phyloP scores from a whole-genome alignment of 2,113 vertebrate species.

The Cyphomyrus plagiostoma region DNA sequence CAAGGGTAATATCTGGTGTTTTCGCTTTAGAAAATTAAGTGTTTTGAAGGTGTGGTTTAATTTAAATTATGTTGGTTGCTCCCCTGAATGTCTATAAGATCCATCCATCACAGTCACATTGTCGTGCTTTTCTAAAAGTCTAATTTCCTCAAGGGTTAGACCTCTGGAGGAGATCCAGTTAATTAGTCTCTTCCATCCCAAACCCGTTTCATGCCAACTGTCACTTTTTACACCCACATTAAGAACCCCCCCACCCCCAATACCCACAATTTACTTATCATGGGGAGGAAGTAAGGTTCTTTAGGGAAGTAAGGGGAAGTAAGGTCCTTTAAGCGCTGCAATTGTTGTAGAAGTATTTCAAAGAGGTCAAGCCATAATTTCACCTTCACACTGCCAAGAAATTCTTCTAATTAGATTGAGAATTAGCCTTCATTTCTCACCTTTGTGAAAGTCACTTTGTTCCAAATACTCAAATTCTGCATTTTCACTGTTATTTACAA shows the following conservation, averaged over 20 bases:
- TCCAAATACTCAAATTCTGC: background rate
- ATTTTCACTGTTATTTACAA: background rate
- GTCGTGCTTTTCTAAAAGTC: background rate
- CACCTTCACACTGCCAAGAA: background rate
- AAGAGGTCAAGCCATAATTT: background rate
- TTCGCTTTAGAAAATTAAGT: background rate
- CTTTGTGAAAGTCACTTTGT: background rate
- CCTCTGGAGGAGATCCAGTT: background rate
- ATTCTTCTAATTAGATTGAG: background rate
- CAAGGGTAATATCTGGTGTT: background rate
- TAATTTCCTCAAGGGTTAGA: background rate
- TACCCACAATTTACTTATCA: background rate
- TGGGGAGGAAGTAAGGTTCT: background rate
- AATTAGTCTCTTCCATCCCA: background rate
- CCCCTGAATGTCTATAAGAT: background rate
- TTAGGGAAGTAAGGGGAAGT: background rate
- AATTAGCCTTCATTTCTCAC: background rate
- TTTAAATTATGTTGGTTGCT: background rate
- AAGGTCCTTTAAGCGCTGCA: background rate
- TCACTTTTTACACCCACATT: slow-evolving; percentile 3
- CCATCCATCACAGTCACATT: background rate
- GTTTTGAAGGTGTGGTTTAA: background rate
- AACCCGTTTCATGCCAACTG: background rate
- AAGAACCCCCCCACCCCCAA: background rate
- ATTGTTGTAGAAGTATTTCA: background rate